phyloP scores from a whole-genome alignment of 2,888 invertebrate species.

The Adelognathus sp. region DNA sequence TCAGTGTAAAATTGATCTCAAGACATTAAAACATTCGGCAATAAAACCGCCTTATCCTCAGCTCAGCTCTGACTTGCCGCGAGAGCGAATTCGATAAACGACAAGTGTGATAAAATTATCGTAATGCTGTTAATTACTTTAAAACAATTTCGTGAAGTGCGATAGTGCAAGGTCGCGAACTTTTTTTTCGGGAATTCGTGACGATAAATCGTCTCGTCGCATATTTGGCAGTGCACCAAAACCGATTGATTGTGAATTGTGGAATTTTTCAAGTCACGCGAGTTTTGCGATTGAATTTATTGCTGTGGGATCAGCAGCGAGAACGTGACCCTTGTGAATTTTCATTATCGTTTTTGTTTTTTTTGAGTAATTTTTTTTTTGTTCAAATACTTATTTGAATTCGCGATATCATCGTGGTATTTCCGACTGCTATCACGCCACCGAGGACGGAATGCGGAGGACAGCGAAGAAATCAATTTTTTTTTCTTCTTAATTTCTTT shows the following conservation, averaged over 20 bases:
- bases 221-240: constrained; percentile 3
- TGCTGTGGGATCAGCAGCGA: background rate
- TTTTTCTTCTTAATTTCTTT: too few relatives aligned
- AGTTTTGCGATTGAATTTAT: background rate
- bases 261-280: constrained; percentile 3
- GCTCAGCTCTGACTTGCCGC: too few relatives aligned
- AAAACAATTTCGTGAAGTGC: constrained; percentile 40
- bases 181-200: too few relatives aligned
- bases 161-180: constrained; percentile 27
- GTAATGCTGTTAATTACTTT: background rate
- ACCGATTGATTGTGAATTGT: constrained; percentile 14
- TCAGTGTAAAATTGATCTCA: too few relatives aligned
- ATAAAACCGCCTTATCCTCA: too few relatives aligned
- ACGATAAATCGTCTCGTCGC: too few relatives aligned
- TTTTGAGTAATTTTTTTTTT: background rate
- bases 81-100: constrained; percentile 10
- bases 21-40: too few relatives aligned
- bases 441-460: background rate
- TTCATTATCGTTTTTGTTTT: background rate
- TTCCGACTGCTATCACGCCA: background rate
- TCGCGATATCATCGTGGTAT: background rate
- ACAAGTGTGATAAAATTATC: constrained; percentile 20
- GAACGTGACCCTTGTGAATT: background rate
- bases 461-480: background rate
- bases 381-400: background rate